Base-by-base conservation (phyloP, 2,113 vertebrate genomes). In the Eira barbara region DNA sequence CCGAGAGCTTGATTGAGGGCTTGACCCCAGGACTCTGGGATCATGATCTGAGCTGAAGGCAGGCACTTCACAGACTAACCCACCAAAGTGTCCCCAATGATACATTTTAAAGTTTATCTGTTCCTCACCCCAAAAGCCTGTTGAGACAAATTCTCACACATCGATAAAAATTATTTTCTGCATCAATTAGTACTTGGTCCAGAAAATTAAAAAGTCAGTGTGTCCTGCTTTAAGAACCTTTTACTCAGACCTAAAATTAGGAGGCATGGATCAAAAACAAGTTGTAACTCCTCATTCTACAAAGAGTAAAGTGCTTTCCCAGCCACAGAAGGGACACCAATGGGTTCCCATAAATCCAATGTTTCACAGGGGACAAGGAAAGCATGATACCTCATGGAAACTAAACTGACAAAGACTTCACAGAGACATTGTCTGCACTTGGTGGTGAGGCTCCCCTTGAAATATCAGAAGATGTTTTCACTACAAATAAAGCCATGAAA, bases 401-500 rank as follows among this genome's bases (percentile, higher is more conserved):
- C 5, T 47, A 59, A 89, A 83, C 5, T 34, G 18, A 79, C 4
- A 73, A 34, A 47, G 96, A 80, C 71, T 31, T 94, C 23, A 89
- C 10, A 47, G 45, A 97, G 49, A 83, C 21, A 45, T 2, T 17
- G 55, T 39, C 13, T 20, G 17, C 31, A 12, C 55, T 74, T 76
- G 36, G 49, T 17, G 55, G 57, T 14, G 20, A 95, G 21, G 34
- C 12, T 59, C 39, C 36, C 71, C 21, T 63, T 81, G 59, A 94
- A 81, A 59, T 3, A 96, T 36, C 39, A 47, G 57, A 97, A 95
- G 57, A 94, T 49, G 36, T 15, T 91, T 81, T 65, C 92, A 57
- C 78, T 82, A 23, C 82, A 86, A 61, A 57, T 13, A 80, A 97
- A 93, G 67, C 61, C 86, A 91, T 17, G 11, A 87, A 80, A 96